Conservation (phyloP, 2,113 vertebrate genomes). For the Natator depressus region DNA sequence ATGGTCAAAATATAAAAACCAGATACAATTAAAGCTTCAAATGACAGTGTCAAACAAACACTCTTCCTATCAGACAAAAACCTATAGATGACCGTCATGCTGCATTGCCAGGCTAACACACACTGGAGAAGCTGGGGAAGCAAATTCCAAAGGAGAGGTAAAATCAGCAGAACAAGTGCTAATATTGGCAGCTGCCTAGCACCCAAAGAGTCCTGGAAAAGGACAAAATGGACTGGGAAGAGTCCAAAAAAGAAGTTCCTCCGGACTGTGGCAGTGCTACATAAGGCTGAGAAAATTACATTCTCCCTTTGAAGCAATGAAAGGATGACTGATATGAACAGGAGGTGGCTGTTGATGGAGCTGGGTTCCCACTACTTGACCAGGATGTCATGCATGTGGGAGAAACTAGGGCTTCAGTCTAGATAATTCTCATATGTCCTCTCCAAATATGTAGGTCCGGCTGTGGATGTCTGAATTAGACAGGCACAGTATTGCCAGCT, state of each 20-base stretch:
- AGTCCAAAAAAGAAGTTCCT: not conserved
- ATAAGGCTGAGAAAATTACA: accelerated
- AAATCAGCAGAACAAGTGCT: not conserved
- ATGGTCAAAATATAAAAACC: not conserved
- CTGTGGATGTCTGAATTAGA: too few species aligned
- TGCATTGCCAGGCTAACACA: not conserved
- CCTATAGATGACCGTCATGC: not conserved
- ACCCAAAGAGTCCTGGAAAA: not conserved
- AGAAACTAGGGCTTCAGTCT: not conserved
- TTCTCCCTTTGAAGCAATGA: not conserved
- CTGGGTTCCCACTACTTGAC: not conserved
- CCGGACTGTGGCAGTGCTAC: not conserved
- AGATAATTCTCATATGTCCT: not conserved
- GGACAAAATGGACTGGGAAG: not conserved
- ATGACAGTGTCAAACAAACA: not conserved
- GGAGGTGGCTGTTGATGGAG: not conserved
- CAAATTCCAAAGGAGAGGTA: not conserved
- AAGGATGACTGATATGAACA: not conserved
- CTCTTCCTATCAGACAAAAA: not conserved
- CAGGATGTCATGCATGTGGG: not conserved
- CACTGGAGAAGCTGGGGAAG: not conserved
- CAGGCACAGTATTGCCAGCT: too few species aligned
- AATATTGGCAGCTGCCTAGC: not conserved
- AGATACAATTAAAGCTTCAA: not conserved
- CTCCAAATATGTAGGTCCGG: not conserved